These are phyloP conservation scores for Bergia puertoricense DNA, from an alignment of 92 coral and sea anemone species.

Conservation along the genomic window DNA sequence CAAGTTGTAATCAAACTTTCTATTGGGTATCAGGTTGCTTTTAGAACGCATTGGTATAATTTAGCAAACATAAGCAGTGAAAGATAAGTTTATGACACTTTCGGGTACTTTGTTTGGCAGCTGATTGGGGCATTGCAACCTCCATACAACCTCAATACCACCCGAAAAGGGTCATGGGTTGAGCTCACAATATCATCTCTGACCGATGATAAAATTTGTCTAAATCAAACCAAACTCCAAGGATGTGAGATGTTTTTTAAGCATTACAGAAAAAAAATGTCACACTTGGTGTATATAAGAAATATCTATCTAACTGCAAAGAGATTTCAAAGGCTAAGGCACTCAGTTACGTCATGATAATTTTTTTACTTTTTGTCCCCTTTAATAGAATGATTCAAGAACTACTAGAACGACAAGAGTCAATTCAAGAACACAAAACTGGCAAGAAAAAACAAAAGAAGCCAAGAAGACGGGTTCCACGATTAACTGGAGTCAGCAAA, in stretches of 20 bases:
- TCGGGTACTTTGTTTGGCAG: neutral
- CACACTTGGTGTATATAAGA: neutral
- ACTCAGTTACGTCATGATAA: neutral
- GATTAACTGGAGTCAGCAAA: conserved; percentile 72
- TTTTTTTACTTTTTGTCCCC: neutral
- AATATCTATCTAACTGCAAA: neutral
- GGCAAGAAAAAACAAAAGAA: conserved; percentile 41
- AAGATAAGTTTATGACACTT: neutral
- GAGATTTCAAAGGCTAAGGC: neutral
- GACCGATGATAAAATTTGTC: neutral
- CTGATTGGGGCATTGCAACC: neutral
- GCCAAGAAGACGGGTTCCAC: conserved; percentile 56
- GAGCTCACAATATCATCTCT: neutral
- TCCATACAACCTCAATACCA: neutral
- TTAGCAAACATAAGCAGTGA: neutral
- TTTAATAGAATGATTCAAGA: conserved; percentile 2
- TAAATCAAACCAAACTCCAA: neutral
- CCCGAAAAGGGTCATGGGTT: neutral
- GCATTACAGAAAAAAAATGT: neutral
- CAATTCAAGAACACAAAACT: neutral
- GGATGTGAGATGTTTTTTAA: neutral
- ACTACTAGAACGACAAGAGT: conserved; percentile 2
- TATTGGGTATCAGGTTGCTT: neutral
- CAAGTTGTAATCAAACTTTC: neutral
- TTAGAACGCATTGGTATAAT: neutral